These are phyloP conservation scores for Lophotriccus pileatus DNA, from an alignment of 2,797 vertebrate species.

Conservation along the genomic window DNA sequence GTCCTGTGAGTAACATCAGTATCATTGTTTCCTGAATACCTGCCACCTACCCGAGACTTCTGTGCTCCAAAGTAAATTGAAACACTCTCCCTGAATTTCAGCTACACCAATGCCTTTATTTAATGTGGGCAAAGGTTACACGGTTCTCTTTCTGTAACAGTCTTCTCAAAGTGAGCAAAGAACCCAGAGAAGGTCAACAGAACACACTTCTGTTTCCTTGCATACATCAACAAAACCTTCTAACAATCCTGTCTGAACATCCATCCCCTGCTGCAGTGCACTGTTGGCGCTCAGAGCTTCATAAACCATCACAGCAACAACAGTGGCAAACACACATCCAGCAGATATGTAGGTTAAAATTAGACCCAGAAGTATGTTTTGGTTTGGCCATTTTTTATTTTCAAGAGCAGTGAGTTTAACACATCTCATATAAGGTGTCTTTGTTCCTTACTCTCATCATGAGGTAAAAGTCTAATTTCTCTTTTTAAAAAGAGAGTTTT, in stretches of 20 bases:
- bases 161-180: not conserved
- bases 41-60: accelerated
- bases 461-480: not conserved
- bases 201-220: not conserved
- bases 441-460: not conserved
- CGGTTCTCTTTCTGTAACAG: not conserved
- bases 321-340: not conserved
- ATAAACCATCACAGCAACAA: not conserved
- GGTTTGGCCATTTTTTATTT: not conserved
- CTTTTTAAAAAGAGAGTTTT: not conserved
- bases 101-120: not conserved
- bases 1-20: not conserved
- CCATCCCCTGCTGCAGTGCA: not conserved
- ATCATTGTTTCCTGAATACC: not conserved
- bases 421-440: not conserved
- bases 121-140: not conserved
- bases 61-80: not conserved
- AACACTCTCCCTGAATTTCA: not conserved
- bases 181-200: not conserved
- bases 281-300: not conserved
- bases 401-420: not conserved
- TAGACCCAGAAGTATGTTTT: not conserved
- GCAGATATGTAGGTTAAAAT: not conserved
- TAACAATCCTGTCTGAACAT: not conserved
- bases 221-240: not conserved